phyloP scores from a whole-genome alignment of 2,113 vertebrate species.

The Lagopus muta region DNA sequence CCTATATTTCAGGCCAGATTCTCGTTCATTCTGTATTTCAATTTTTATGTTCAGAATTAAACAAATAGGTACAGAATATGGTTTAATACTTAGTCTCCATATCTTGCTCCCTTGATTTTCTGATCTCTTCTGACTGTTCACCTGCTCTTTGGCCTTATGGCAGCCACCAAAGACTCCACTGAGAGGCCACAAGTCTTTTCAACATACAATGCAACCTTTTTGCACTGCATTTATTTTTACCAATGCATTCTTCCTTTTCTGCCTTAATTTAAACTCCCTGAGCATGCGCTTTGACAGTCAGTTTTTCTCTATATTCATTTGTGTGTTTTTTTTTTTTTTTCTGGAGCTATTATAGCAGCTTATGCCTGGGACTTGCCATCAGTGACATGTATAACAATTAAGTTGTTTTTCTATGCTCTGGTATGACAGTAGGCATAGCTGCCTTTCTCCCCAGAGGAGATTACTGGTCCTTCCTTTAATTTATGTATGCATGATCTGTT shows the following conservation, averaged over 20 bases:
- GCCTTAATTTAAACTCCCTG: not conserved
- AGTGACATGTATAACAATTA: not conserved
- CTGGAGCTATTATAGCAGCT: conserved; percentile 9
- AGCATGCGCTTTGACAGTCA: not conserved
- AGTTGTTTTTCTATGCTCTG: conserved; percentile 11
- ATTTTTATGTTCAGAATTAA: not conserved
- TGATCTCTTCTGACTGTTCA: not conserved
- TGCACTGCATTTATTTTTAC: not conserved
- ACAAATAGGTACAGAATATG: not conserved
- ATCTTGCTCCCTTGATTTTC: not conserved
- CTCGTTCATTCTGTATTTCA: not conserved
- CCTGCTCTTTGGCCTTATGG: not conserved
- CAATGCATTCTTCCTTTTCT: not conserved
- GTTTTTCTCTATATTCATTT: not conserved
- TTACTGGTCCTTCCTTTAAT: not conserved
- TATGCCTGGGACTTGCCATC: conserved; percentile 16
- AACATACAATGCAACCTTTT: not conserved
- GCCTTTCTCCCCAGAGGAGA: conserved; percentile 20
- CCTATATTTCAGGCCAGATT: not conserved
- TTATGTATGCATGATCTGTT: conserved; percentile 14
- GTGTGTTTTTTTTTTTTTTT: not conserved
- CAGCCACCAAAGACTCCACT: not conserved
- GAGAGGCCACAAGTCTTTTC: not conserved
- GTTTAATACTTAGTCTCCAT: not conserved
- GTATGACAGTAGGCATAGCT: not conserved